Evolutionary conservation across 2,113 vertebrate species (phyloP).

Genomic region (Dermatemys mawii): DNA sequence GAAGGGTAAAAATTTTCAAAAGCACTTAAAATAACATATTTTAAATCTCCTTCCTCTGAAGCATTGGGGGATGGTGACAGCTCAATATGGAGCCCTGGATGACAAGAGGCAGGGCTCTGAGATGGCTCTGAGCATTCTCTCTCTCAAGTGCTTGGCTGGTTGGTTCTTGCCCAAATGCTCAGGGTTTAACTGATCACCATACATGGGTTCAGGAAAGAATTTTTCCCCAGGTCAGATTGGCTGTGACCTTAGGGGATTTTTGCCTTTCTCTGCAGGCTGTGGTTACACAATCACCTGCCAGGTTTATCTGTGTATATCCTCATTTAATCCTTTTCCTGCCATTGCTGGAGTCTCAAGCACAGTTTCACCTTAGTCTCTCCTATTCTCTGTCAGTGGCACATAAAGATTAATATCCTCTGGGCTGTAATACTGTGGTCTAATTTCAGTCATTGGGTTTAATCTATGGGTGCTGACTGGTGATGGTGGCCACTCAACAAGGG

Average conservation of each 20-base stretch:
- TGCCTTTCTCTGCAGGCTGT: background rate
- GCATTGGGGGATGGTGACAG: background rate
- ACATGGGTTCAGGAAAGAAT: background rate
- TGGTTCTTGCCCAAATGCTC: background rate
- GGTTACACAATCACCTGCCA: background rate
- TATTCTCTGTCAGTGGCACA: background rate
- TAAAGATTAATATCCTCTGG: background rate
- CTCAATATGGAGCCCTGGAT: background rate
- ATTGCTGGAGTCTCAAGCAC: background rate
- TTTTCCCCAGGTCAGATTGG: background rate
- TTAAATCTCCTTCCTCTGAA: background rate
- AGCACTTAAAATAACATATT: fast-evolving
- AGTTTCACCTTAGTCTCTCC: background rate
- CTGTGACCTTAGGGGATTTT: background rate
- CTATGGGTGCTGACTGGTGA: background rate
- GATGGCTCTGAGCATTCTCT: background rate
- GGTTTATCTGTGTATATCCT: background rate
- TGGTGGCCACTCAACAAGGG: background rate
- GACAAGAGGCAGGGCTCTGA: background rate
- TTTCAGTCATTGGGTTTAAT: background rate
- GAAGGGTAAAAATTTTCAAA: background rate
- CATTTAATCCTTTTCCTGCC: background rate
- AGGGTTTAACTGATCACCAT: background rate
- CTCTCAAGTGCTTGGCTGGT: background rate
- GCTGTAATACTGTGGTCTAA: background rate